phyloP scores from a whole-genome alignment of 2,113 vertebrate genomes.

The Erythrocercus mccallii region DNA sequence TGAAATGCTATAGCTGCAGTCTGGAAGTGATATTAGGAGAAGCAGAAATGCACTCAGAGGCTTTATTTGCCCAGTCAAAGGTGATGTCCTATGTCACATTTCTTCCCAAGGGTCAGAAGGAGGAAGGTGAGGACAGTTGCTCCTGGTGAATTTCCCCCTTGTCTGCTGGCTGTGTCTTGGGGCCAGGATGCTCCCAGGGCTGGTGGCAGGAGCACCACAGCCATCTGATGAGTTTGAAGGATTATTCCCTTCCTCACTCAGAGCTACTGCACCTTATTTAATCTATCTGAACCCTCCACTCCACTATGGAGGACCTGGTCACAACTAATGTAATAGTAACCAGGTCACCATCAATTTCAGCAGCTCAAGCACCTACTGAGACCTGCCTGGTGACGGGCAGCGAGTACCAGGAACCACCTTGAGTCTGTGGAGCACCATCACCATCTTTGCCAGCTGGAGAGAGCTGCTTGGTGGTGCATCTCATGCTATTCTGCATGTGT shows the following conservation, averaged over 20 bases:
- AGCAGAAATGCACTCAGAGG: not conserved
- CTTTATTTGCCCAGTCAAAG: not conserved
- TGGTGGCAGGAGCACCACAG: not conserved
- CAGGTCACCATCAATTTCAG: not conserved
- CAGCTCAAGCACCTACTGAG: not conserved
- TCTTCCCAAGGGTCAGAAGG: not conserved
- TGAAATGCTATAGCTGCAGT: not conserved
- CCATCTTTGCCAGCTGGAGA: not conserved
- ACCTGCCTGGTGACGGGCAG: not conserved
- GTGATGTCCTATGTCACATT: not conserved
- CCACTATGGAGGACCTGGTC: not conserved
- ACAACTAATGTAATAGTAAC: not conserved
- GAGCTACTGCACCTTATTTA: not conserved
- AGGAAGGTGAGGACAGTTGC: not conserved
- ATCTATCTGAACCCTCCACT: not conserved
- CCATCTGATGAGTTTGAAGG: not conserved
- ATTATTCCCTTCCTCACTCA: not conserved
- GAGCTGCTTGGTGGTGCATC: not conserved
- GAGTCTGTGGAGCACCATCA: not conserved
- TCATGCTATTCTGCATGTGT: not conserved
- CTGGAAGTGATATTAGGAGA: not conserved
- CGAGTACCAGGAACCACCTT: rapidly evolving
- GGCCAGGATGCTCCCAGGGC: not conserved
- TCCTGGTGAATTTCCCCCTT: not conserved
- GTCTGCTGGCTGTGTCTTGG: not conserved